These are phyloP conservation scores for Papilio elwesi DNA, from an alignment of 2,888 invertebrate genomes.

Conservation along the genomic window DNA sequence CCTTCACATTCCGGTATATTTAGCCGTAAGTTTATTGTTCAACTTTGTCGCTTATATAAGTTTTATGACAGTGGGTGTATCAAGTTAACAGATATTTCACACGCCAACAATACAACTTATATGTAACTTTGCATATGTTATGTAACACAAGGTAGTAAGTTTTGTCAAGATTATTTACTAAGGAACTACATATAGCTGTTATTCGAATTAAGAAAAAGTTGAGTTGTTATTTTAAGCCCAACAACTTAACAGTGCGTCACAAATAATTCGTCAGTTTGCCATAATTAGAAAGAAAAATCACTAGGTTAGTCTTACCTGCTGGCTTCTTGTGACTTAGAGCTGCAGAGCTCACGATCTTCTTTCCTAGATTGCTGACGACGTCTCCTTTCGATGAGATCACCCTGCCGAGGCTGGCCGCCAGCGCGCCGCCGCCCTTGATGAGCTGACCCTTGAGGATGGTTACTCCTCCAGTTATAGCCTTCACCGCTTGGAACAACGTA, in stretches of 20 bases:
- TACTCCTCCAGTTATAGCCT: slow-evolving; percentile 94
- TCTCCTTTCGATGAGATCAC: slow-evolving; percentile 91
- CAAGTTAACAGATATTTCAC: background rate
- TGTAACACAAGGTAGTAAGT: background rate
- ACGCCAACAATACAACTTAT: background rate
- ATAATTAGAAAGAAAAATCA: slow-evolving; percentile 31
- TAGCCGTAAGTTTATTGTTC: background rate
- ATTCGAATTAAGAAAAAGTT: too few relatives aligned
- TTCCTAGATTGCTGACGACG: slow-evolving; percentile 90
- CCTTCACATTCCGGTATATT: background rate
- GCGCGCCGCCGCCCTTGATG: slow-evolving; percentile 91
- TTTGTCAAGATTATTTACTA: background rate
- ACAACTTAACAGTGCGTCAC: too few relatives aligned
- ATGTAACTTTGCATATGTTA: slow-evolving; percentile 3
- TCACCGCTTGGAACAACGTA: slow-evolving; percentile 93
- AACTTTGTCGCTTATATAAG: background rate
- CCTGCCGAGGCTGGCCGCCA: slow-evolving; percentile 77
- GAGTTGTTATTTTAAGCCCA: too few relatives aligned
- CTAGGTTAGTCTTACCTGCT: slow-evolving; percentile 54
- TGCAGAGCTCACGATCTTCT: slow-evolving; percentile 90
- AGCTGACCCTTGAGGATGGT: slow-evolving; percentile 94
- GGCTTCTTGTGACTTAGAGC: slow-evolving; percentile 84
- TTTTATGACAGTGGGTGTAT: background rate
- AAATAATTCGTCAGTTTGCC: too few relatives aligned
- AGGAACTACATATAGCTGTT: background rate